Evolutionary conservation across 2,888 invertebrate genomes (phyloP).

Genomic region (Micoletzkya japonica): DNA sequence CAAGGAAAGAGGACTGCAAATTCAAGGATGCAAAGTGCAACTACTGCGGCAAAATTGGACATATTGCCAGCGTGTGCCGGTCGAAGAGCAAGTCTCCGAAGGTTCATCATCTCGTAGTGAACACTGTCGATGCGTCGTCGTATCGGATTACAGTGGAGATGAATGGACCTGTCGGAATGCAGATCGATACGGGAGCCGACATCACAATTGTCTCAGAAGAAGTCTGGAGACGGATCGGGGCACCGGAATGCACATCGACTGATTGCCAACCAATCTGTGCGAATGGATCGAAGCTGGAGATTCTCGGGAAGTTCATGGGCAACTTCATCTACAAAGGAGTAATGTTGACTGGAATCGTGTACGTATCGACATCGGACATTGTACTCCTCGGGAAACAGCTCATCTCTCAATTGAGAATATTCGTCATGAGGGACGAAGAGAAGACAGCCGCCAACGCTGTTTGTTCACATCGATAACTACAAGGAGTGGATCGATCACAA

Average conservation of each 20-base stretch:
- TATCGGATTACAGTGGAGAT: constrained; percentile 2
- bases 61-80: background rate
- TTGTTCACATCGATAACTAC: too few species aligned
- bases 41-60: background rate
- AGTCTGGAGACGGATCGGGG: constrained; percentile 10
- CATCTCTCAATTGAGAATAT: too few species aligned
- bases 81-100: background rate
- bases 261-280: too few species aligned
- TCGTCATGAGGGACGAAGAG: too few species aligned
- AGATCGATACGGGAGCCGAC: constrained; percentile 2
- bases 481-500: too few species aligned
- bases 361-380: too few species aligned
- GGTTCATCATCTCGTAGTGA: too few species aligned
- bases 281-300: constrained; percentile 1
- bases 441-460: too few species aligned
- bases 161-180: too few species aligned
- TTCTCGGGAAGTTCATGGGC: constrained; percentile 8
- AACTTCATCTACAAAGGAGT: too few species aligned
- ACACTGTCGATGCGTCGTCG: background rate
- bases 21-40: background rate
- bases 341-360: too few species aligned
- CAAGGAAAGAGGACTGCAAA: background rate
- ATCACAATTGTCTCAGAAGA: constrained; percentile 10
- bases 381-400: too few species aligned
- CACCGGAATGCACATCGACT: constrained; percentile 3